Conservation (phyloP, 2,888 invertebrate species). For the Polia nebulosa region DNA sequence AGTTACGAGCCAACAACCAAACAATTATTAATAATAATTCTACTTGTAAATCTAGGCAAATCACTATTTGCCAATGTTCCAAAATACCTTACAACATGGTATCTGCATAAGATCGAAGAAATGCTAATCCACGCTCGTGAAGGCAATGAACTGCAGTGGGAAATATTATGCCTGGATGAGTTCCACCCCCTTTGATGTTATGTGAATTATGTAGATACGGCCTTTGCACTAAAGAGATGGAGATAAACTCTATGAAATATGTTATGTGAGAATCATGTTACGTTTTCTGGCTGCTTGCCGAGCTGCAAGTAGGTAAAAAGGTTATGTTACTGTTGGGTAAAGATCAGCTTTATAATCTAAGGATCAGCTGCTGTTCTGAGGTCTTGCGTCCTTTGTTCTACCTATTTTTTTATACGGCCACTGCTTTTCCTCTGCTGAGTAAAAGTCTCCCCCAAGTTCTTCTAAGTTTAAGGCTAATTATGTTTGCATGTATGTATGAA, state of each 20-base stretch:
- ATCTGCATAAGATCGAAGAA: conserved; percentile 61
- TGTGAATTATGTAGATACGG: conserved; percentile 55
- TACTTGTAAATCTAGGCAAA: neutral
- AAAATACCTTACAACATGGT: conserved; percentile 26
- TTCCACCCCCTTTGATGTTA: conserved; percentile 60
- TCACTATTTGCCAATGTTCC: rapidly evolving
- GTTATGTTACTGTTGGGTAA: too few relatives aligned
- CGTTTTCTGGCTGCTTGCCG: conserved; percentile 33
- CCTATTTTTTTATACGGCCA: too few relatives aligned
- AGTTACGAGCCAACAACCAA: too few relatives aligned
- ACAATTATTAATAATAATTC: too few relatives aligned
- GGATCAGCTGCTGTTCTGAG: neutral
- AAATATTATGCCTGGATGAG: conserved; percentile 54
- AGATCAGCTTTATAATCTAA: too few relatives aligned
- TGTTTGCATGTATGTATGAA: too few relatives aligned
- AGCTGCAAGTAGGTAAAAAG: conserved; percentile 20
- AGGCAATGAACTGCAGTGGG: conserved; percentile 62
- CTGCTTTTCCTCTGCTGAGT: too few relatives aligned
- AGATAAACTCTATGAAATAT: conserved; percentile 32
- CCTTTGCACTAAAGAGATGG: conserved; percentile 37
- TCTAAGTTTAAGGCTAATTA: too few relatives aligned
- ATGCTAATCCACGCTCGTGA: conserved; percentile 54
- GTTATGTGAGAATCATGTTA: conserved; percentile 27
- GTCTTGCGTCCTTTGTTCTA: neutral
- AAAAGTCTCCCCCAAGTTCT: too few relatives aligned